A percentile compares a stretch with the other conserved stretches of the same genome.
Conservation (phyloP, 2,113 vertebrate species). For the Ascaphus truei region DNA sequence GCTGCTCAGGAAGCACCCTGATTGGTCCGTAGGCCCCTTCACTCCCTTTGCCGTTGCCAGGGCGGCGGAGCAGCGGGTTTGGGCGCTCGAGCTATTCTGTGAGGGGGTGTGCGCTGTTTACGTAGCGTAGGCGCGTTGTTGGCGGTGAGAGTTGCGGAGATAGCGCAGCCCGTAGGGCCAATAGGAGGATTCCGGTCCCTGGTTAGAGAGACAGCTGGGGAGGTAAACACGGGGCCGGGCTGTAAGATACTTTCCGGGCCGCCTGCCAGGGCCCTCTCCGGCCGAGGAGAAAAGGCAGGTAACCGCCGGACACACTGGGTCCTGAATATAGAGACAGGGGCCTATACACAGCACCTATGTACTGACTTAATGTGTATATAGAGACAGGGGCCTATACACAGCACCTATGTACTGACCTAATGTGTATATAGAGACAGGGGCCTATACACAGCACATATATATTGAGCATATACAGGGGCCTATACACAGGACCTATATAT, state of each 20-base stretch:
- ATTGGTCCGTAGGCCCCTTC: conserved; percentile 42
- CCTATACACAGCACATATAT: background rate
- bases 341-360: background rate
- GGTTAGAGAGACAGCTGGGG: conserved; percentile 44
- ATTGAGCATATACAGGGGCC: too few relatives aligned
- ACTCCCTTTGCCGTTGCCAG: conserved; percentile 41
- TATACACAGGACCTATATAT: too few relatives aligned
- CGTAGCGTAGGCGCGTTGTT: conserved; percentile 21
- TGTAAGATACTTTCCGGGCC: too few relatives aligned
- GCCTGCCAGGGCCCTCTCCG: conserved; percentile 59
- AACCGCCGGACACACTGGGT: too few relatives aligned
- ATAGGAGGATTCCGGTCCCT: conserved; percentile 36
- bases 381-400: background rate
- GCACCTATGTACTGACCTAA: background rate
- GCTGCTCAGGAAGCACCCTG: background rate
- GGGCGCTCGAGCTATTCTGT: conserved; percentile 48
- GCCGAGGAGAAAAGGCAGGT: conserved; percentile 54
- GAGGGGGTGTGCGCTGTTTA: conserved; percentile 41
- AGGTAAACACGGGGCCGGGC: conserved; percentile 48
- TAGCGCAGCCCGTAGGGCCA: conserved; percentile 47
- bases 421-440: background rate
- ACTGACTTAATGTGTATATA: background rate
- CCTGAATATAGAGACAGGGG: conserved; percentile 39
- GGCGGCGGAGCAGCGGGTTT: conserved; percentile 3
- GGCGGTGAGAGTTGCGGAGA: conserved; percentile 19